Conservation (phyloP, 2,797 vertebrate species). For the Anguilla obscura region DNA sequence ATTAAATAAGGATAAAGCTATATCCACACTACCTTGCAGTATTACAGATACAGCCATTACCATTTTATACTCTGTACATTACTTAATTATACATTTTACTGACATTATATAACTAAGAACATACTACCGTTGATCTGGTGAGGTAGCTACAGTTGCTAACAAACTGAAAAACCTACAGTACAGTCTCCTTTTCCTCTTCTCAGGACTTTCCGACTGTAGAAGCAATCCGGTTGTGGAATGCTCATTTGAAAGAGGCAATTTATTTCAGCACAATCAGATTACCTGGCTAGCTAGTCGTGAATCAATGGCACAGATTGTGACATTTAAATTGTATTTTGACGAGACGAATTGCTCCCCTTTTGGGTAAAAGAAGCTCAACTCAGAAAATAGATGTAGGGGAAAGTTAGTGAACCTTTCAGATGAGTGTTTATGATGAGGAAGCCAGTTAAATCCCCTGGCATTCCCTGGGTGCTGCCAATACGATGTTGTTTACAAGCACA, state of each 20-base stretch:
- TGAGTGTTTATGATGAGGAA: constrained; percentile 34
- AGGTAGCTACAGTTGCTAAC: neutral
- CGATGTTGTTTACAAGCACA: constrained; percentile 48
- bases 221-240: neutral
- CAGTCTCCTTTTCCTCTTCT: neutral
- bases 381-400: neutral
- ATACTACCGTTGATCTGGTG: neutral
- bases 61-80: neutral
- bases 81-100: constrained; percentile 5
- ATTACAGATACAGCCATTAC: neutral
- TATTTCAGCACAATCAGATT: neutral
- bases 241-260: neutral
- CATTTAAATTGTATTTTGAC: neutral
- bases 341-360: neutral
- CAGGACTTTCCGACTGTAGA: constrained; percentile 1
- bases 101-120: constrained; percentile 5
- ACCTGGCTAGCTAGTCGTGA: neutral
- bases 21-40: neutral
- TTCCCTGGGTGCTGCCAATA: constrained; percentile 45
- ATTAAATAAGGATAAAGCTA: neutral
- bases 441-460: constrained; percentile 26
- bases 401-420: constrained; percentile 30
- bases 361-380: neutral
- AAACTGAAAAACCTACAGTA: neutral
- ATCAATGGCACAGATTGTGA: neutral